Evolutionary conservation across 2,888 invertebrate genomes (phyloP).

Genomic region (Melanotus villosus): DNA sequence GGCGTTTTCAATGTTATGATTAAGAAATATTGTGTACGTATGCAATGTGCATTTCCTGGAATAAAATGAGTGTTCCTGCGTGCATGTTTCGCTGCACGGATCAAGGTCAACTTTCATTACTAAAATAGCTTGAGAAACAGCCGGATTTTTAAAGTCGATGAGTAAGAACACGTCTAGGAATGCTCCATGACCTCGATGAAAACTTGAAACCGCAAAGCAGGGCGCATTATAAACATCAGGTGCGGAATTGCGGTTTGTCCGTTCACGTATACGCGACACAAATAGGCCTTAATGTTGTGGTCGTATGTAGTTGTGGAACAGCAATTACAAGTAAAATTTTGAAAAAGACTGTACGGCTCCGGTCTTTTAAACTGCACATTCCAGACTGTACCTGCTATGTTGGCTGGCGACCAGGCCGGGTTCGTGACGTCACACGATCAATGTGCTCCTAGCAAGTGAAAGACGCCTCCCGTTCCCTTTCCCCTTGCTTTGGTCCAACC

Average conservation of each 20-base stretch:
- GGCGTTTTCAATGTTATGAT: no score
- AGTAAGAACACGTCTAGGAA: slow-evolving; percentile 27
- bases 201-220: slow-evolving; percentile 13
- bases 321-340: slow-evolving; percentile 27
- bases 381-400: slow-evolving; percentile 51
- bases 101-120: slow-evolving; percentile 23
- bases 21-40: no score
- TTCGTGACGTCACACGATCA: slow-evolving; percentile 55
- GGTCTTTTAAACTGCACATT: slow-evolving; percentile 38
- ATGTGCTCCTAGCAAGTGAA: slow-evolving; percentile 49
- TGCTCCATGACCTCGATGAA: slow-evolving; percentile 40
- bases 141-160: slow-evolving; percentile 26
- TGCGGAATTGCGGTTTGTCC: slow-evolving; percentile 30
- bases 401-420: slow-evolving; percentile 55
- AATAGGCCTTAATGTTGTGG: slow-evolving; percentile 28
- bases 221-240: slow-evolving; percentile 20
- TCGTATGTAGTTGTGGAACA: slow-evolving; percentile 25
- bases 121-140: slow-evolving; percentile 19
- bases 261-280: slow-evolving; percentile 27
- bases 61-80: not conserved
- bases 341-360: slow-evolving; percentile 44
- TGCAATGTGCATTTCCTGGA: no score
- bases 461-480: slow-evolving; percentile 39
- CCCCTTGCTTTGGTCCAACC: slow-evolving; percentile 18
- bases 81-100: not conserved